phyloP scores from a whole-genome alignment of 2,797 vertebrate species.

The Moxostoma hubbsi region DNA sequence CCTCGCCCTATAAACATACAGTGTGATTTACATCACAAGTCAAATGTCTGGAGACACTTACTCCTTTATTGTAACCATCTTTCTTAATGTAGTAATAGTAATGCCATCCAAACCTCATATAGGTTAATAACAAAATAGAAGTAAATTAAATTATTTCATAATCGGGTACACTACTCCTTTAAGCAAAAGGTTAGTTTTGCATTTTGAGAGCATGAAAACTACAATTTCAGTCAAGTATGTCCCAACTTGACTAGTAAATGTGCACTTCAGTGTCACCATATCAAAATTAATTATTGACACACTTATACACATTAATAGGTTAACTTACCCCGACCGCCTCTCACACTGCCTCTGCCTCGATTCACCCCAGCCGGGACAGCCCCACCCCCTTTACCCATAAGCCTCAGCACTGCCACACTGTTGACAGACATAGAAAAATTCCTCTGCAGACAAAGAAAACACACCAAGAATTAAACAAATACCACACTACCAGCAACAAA shows the following conservation, averaged over 20 bases:
- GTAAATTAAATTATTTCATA: too few relatives aligned
- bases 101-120: too few relatives aligned
- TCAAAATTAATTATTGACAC: slow-evolving; percentile 9
- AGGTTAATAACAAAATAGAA: too few relatives aligned
- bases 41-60: too few relatives aligned
- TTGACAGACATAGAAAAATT: slow-evolving; percentile 97
- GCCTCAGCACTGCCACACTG: slow-evolving; percentile 92
- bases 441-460: slow-evolving; percentile 76
- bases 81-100: too few relatives aligned
- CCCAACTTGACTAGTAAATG: too few relatives aligned
- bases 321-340: slow-evolving; percentile 87
- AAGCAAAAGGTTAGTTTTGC: too few relatives aligned
- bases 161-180: too few relatives aligned
- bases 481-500: neutral
- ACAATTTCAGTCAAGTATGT: too few relatives aligned
- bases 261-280: slow-evolving; percentile 12
- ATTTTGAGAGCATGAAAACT: too few relatives aligned
- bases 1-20: slow-evolving; percentile 80
- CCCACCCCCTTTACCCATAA: slow-evolving; percentile 89
- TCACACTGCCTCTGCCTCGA: slow-evolving; percentile 84
- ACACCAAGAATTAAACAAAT: neutral
- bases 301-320: slow-evolving; percentile 1
- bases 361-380: slow-evolving; percentile 78
- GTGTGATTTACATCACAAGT: neutral
- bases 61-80: too few relatives aligned